Evolutionary conservation across 1,140 invertebrate species (phyloP).

Genomic region (Bactericera cockerelli): DNA sequence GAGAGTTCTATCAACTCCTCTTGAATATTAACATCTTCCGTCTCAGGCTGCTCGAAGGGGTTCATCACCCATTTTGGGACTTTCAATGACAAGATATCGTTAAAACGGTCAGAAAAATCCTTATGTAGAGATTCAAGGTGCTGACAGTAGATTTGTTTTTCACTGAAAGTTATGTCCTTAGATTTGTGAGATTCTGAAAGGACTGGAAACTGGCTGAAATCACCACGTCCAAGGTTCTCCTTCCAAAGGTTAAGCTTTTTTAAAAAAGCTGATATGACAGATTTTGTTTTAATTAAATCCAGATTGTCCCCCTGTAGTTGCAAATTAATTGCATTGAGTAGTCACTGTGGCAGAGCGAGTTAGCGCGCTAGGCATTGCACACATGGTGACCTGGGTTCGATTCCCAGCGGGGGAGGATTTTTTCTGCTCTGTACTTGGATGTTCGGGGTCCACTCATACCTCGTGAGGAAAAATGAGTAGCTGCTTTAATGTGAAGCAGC

Average conservation of each 20-base stretch:
- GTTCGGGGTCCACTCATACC: too few relatives aligned
- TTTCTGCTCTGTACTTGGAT: too few relatives aligned
- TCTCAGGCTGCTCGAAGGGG: not conserved
- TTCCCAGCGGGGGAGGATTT: too few relatives aligned
- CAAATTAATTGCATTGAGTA: conserved; percentile 24
- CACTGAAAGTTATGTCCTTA: conserved; percentile 5
- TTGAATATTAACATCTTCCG: conserved; percentile 11
- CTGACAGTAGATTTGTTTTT: conserved; percentile 11
- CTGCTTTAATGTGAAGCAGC: too few relatives aligned
- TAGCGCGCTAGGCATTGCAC: too few relatives aligned
- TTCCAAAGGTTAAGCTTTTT: conserved; percentile 10
- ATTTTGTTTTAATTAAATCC: conserved; percentile 12
- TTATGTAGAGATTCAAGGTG: conserved; percentile 11
- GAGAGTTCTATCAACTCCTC: conserved; percentile 12
- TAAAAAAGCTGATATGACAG: conserved; percentile 11
- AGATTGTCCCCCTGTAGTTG: conserved; percentile 15
- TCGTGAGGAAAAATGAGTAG: too few relatives aligned
- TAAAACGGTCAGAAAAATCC: conserved; percentile 9
- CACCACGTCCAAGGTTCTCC: conserved; percentile 7
- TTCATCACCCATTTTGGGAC: conserved; percentile 9
- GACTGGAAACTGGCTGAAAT: conserved; percentile 3
- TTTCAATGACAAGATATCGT: conserved; percentile 10
- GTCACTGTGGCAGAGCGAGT: too few relatives aligned
- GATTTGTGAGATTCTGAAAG: not conserved
- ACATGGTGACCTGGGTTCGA: too few relatives aligned